Evolutionary conservation across 2,888 invertebrate species (phyloP), one percentile per base, ranked within the genome.

Genomic region (Papilio elwesi): DNA sequence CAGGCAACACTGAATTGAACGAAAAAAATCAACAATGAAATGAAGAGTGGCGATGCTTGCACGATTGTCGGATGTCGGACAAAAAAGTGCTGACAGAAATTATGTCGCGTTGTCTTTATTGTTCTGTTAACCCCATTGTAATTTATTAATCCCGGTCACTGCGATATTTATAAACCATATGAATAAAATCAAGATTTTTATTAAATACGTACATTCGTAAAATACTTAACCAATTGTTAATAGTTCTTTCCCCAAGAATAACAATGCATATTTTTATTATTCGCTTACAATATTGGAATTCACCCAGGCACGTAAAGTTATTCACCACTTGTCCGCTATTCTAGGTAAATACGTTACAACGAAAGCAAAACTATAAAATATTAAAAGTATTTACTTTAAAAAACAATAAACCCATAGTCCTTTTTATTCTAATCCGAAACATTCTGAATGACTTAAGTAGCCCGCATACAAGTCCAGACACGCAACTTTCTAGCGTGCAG

Each of bases 401-500:
- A 4, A 51, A 51, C 13, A 51, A n/a, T n/a, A 53, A 26, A 15
- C 15, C 15, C 38, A n/a, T 38, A 59, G 38, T 59, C 57, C 57
- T 57, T 5, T 43, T 43, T 43, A 38, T 38, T 15, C 10, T 62
- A 62, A 15, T 62, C 43, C 43, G 57, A 36, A 26, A 26, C 47
- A 38, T 63, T 63, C 55, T 11, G 12, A 55, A 9, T 68, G 69
- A 73, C 71, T 49, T 57, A 67, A 63, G 59, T 73, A 69, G 68
- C 51, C 72, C 64, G 52, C 16, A 47, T 26, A 75, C 73, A 75
- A 74, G 77, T 76, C 76, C 78, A 76, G 69, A 66, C 51, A 36
- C 73, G 36, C 73, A 76, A 84, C 90, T 91, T 91, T 90, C 91
- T 90, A 90, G 79, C 79, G 73, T 78, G 81, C 77, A 81, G 83